These are phyloP conservation scores for Bucorvus abyssinicus DNA, from an alignment of 2,797 vertebrate genomes.

Conservation along the genomic window DNA sequence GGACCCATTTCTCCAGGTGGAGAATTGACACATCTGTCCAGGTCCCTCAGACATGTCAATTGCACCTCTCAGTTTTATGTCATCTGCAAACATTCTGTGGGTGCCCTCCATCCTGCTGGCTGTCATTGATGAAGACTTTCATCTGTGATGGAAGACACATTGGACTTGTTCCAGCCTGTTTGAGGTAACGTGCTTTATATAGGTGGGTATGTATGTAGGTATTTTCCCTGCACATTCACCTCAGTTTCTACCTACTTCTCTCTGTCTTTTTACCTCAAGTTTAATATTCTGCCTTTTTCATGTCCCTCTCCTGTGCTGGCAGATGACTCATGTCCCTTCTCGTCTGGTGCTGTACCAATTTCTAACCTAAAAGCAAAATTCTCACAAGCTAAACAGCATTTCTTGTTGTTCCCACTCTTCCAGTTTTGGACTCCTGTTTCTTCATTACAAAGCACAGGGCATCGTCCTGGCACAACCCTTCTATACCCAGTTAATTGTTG, in stretches of 20 bases:
- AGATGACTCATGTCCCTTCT: not conserved
- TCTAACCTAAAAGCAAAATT: not conserved
- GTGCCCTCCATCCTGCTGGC: too few relatives aligned
- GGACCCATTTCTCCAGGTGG: too few relatives aligned
- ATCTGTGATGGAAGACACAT: too few relatives aligned
- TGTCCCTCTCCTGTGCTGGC: not conserved
- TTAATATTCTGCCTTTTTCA: not conserved
- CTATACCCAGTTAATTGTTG: not conserved
- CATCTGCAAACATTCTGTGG: too few relatives aligned
- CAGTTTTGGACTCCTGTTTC: not conserved
- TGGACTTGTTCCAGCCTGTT: not conserved
- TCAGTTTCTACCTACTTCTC: not conserved
- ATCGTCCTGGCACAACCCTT: not conserved
- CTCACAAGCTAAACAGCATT: not conserved
- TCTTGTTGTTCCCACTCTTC: not conserved
- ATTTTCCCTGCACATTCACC: not conserved
- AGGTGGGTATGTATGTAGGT: rapidly evolving
- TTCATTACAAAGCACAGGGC: not conserved
- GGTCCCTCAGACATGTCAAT: too few relatives aligned
- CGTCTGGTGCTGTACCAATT: too few relatives aligned
- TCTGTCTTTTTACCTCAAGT: not conserved
- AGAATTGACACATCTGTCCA: too few relatives aligned
- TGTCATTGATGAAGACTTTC: too few relatives aligned
- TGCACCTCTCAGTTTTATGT: too few relatives aligned
- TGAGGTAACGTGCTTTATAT: too few relatives aligned